Percentiles rank a stretch among this genome's conserved stretches.
Evolutionary conservation across 2,797 vertebrate species (phyloP).

Genomic region (Podargus strigoides): DNA sequence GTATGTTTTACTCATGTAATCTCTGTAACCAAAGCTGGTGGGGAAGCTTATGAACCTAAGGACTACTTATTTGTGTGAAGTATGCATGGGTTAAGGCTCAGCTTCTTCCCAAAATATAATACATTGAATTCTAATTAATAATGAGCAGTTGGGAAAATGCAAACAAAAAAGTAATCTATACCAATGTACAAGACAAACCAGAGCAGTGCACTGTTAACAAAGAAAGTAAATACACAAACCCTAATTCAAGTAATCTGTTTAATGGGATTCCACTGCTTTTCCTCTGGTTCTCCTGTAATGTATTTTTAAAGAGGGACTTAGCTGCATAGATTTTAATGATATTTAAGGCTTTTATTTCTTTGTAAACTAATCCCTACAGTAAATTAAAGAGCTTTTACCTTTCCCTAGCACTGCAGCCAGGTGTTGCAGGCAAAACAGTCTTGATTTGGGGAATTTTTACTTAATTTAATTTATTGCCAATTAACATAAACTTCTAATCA

Average conservation of each 20-base stretch:
- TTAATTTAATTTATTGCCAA: background rate
- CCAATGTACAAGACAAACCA: background rate
- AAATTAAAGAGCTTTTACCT: conserved; percentile 30
- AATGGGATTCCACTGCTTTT: background rate
- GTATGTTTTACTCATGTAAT: background rate
- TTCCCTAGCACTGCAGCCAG: background rate
- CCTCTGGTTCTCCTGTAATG: background rate
- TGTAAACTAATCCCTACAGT: conserved; percentile 48
- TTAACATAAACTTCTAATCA: background rate
- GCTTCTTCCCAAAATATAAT: background rate
- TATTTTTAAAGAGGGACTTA: background rate
- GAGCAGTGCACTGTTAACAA: background rate
- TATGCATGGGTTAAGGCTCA: background rate
- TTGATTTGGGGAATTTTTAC: background rate
- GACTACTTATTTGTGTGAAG: background rate
- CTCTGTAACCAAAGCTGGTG: background rate
- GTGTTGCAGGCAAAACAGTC: background rate
- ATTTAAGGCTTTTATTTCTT: conserved; percentile 26
- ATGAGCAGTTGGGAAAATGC: background rate
- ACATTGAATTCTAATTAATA: background rate
- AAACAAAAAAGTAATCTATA: background rate
- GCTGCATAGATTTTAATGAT: background rate
- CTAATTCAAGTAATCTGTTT: background rate
- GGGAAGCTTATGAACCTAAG: background rate
- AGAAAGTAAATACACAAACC: background rate